Evolutionary conservation across 2,797 vertebrate species (phyloP).

Genomic region (Cyclopterus lumpus): DNA sequence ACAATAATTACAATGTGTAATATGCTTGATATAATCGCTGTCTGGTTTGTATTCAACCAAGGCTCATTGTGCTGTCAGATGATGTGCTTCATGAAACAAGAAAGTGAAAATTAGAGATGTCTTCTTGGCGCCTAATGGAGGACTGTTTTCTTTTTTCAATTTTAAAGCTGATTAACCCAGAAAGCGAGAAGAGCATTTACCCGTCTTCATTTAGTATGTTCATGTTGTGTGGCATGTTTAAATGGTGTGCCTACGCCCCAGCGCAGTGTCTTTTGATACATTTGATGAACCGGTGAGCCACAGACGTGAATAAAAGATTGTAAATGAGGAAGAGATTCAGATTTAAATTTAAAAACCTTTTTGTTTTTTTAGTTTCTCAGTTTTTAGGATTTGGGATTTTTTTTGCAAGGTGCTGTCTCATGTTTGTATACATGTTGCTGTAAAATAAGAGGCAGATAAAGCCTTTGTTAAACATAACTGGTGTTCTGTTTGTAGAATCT

Average conservation of each 20-base stretch:
- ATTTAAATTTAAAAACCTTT: background rate
- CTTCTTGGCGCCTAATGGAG: constrained; percentile 27
- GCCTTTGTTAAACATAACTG: constrained; percentile 36
- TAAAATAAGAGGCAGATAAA: constrained; percentile 42
- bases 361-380: constrained; percentile 24
- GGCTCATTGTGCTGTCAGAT: constrained; percentile 32
- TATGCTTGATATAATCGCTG: constrained; percentile 39
- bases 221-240: constrained; percentile 30
- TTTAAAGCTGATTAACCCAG: constrained; percentile 40
- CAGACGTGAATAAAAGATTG: constrained; percentile 23
- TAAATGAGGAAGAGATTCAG: constrained; percentile 31
- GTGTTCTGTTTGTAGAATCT: constrained; percentile 34
- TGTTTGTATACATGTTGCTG: constrained; percentile 50
- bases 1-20: constrained; percentile 33
- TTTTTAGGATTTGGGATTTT: constrained; percentile 42
- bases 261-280: constrained; percentile 30
- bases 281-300: constrained; percentile 14
- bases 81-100: constrained; percentile 40
- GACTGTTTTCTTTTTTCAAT: constrained; percentile 14
- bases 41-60: constrained; percentile 45
- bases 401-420: constrained; percentile 48
- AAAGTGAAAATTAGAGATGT: constrained; percentile 15
- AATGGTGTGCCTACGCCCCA: constrained; percentile 51
- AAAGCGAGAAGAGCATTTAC: constrained; percentile 22
- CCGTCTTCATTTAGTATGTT: constrained; percentile 33